Conservation (phyloP, 2,113 vertebrate species). For the Nannobrachium achirus region DNA sequence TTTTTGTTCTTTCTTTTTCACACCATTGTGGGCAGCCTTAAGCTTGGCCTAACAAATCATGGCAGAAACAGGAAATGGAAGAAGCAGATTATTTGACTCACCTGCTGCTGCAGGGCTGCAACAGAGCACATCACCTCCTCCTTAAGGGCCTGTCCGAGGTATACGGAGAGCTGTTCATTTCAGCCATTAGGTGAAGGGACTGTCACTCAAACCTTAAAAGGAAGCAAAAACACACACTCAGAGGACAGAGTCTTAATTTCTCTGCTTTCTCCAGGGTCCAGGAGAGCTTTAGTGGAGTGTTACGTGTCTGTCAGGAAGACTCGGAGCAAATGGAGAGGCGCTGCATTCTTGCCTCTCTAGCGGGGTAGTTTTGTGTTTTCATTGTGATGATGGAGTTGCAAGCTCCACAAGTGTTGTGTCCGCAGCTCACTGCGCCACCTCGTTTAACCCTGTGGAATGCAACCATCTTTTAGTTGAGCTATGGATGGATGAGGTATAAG, state of each 20-base stretch:
- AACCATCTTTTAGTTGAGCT: conserved; percentile 27
- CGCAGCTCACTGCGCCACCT: conserved; percentile 36
- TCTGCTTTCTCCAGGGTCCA: neutral
- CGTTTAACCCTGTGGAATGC: conserved; percentile 37
- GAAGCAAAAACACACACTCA: conserved; percentile 29
- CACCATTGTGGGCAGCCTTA: neutral
- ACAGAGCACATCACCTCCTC: neutral
- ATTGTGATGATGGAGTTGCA: conserved; percentile 13
- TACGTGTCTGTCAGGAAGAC: conserved; percentile 37
- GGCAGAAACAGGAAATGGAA: neutral
- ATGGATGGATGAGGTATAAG: conserved; percentile 29
- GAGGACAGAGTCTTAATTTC: conserved; percentile 38
- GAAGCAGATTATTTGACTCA: conserved; percentile 30
- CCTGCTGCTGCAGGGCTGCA: conserved; percentile 15
- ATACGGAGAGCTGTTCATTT: neutral
- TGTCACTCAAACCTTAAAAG: conserved; percentile 46
- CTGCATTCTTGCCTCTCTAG: conserved; percentile 38
- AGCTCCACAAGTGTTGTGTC: conserved; percentile 22
- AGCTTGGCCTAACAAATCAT: neutral
- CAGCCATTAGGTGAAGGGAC: conserved; percentile 22
- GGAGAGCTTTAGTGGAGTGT: conserved; percentile 34
- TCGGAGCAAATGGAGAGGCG: conserved; percentile 39
- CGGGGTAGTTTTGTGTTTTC: conserved; percentile 41
- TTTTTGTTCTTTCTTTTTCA: neutral
- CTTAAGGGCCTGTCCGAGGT: conserved; percentile 15